A percentile compares a stretch with the other conserved stretches of the same genome.
These are phyloP conservation scores for Aspiorhynchus laticeps DNA, from an alignment of 2,113 vertebrate genomes.

Conservation along the genomic window DNA sequence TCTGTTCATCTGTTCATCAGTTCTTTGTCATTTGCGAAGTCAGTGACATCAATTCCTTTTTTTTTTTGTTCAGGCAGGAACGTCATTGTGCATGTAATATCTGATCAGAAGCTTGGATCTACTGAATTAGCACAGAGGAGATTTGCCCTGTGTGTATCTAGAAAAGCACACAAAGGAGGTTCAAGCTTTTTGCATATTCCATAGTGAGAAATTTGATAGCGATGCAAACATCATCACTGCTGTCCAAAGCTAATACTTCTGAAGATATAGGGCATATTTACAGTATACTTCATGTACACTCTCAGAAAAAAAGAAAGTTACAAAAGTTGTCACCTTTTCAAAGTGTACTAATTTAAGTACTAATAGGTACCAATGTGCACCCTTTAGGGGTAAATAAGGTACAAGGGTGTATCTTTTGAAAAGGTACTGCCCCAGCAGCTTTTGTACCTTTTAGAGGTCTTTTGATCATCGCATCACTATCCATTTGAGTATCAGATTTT, in stretches of 20 bases:
- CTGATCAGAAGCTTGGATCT: background rate
- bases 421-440: no score
- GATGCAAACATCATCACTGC: background rate
- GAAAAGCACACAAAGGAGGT: background rate
- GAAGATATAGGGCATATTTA: background rate
- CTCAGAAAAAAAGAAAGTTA: no score
- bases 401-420: no score
- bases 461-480: background rate
- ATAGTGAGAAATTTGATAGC: background rate
- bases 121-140: background rate
- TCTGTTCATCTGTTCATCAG: background rate
- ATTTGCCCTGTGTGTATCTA: background rate
- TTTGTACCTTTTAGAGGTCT: background rate
- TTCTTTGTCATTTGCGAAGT: slow-evolving; percentile 16
- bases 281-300: background rate
- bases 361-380: no score
- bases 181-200: background rate
- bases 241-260: background rate
- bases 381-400: no score
- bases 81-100: background rate
- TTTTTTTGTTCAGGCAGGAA: background rate
- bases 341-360: no score
- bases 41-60: background rate
- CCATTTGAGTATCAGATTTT: background rate
- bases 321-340: no score